These are phyloP conservation scores for Alectoris magna DNA, from an alignment of 2,797 vertebrate genomes.

Conservation along the genomic window DNA sequence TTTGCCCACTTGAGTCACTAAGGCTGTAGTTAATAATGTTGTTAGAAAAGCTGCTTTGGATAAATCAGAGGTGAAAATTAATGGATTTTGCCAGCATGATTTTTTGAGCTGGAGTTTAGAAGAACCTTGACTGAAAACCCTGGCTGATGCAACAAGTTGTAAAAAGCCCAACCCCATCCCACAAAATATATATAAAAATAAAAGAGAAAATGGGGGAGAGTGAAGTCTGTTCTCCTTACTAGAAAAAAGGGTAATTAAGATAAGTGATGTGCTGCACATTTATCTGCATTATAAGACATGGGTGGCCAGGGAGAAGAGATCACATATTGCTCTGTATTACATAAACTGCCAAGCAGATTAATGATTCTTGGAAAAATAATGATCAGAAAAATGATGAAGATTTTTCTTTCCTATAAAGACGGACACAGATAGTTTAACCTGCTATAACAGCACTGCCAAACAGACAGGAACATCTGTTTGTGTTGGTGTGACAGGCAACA, in stretches of 20 bases:
- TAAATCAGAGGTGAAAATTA: background rate
- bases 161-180: background rate
- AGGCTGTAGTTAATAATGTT: background rate
- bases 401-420: conserved; percentile 18
- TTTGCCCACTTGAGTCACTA: background rate
- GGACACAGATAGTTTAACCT: conserved; percentile 9
- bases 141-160: background rate
- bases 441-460: background rate
- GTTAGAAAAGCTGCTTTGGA: background rate
- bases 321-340: background rate
- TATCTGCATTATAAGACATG: conserved; percentile 19
- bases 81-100: background rate
- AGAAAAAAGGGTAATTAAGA: background rate
- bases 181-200: no score
- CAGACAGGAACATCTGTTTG: conserved; percentile 30
- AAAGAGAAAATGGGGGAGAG: background rate
- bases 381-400: conserved; percentile 1
- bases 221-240: background rate
- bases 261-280: background rate
- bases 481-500: conserved; percentile 12
- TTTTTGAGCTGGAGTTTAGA: background rate
- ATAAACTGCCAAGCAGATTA: conserved; percentile 6
- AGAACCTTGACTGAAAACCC: background rate
- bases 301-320: background rate
- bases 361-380: conserved; percentile 43